phyloP scores from a whole-genome alignment of 1,140 invertebrate genomes.

The Drosophila kanapiae region DNA sequence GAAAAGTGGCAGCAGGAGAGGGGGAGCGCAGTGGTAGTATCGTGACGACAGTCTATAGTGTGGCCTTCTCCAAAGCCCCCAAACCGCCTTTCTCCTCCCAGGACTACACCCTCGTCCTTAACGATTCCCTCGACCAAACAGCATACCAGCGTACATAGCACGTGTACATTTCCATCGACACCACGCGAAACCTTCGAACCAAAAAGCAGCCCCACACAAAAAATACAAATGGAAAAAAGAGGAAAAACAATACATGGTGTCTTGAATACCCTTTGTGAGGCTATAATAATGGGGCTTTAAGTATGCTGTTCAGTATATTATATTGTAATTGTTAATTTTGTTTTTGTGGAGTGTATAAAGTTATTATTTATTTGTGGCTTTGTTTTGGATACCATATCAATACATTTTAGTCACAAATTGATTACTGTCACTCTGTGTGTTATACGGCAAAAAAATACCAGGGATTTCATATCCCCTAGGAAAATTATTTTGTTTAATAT shows the following conservation, averaged over 20 bases:
- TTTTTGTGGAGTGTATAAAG: not conserved
- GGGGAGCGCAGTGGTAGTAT: conserved; percentile 7
- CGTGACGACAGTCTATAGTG: conserved; percentile 50
- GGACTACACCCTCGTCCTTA: conserved; percentile 27
- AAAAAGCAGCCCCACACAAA: conserved; percentile 29
- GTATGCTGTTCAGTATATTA: not conserved
- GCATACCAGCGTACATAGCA: conserved; percentile 36
- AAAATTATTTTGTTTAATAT: too few relatives aligned
- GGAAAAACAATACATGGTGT: not conserved
- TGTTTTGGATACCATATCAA: not conserved
- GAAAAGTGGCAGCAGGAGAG: conserved; percentile 7
- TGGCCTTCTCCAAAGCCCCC: conserved; percentile 44
- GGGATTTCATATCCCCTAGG: too few relatives aligned
- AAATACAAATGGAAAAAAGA: conserved; percentile 1
- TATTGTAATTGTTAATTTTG: not conserved
- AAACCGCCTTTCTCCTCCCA: too few relatives aligned
- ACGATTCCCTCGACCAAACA: conserved; percentile 41
- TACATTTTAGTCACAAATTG: not conserved
- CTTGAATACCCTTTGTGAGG: conserved; percentile 21
- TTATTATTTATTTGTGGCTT: not conserved
- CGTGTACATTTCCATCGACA: conserved; percentile 63
- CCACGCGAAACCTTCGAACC: conserved; percentile 67
- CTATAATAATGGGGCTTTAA: not conserved
- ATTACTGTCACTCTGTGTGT: too few relatives aligned
- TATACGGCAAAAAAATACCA: too few relatives aligned